phyloP scores from a whole-genome alignment of 2,797 vertebrate species.

The Notoglanidium macrostoma region DNA sequence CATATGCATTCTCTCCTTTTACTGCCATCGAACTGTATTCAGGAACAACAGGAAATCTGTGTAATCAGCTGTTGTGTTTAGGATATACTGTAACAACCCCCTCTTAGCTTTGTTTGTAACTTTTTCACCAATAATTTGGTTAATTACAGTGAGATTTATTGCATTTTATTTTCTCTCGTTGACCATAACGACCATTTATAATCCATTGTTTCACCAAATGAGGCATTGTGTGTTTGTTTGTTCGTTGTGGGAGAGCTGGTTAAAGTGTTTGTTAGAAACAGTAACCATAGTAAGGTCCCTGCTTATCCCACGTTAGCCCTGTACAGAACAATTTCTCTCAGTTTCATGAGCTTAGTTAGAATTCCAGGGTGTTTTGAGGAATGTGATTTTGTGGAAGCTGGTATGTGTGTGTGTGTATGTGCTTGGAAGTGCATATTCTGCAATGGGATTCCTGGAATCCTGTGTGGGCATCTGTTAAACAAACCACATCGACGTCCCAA shows the following conservation, averaged over 20 bases:
- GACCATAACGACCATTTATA: neutral
- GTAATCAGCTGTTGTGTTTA: slow-evolving; percentile 10
- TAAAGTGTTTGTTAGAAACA: slow-evolving; percentile 19
- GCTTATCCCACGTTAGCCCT: slow-evolving; percentile 3
- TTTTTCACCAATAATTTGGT: slow-evolving; percentile 25
- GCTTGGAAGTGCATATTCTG: slow-evolving; percentile 36
- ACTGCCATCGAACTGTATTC: slow-evolving; percentile 27
- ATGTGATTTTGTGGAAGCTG: slow-evolving; percentile 41
- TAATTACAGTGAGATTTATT: slow-evolving; percentile 42
- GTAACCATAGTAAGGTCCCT: neutral
- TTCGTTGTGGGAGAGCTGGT: slow-evolving; percentile 16
- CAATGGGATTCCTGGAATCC: slow-evolving; percentile 47
- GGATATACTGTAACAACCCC: neutral
- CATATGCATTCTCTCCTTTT: slow-evolving; percentile 9
- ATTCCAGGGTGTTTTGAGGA: slow-evolving; percentile 48
- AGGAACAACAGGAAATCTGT: slow-evolving; percentile 40
- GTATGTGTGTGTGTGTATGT: slow-evolving; percentile 31
- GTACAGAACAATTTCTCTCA: slow-evolving; percentile 36
- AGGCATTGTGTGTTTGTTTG: slow-evolving; percentile 25
- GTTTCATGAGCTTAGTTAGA: slow-evolving; percentile 45
- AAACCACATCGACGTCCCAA: slow-evolving; percentile 42
- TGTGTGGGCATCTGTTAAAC: slow-evolving; percentile 54
- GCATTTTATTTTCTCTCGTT: slow-evolving; percentile 35
- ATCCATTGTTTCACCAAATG: slow-evolving; percentile 43
- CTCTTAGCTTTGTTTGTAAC: slow-evolving; percentile 11